Evolutionary conservation across 2,888 invertebrate species (phyloP).

Genomic region (Drosophila formosana): DNA sequence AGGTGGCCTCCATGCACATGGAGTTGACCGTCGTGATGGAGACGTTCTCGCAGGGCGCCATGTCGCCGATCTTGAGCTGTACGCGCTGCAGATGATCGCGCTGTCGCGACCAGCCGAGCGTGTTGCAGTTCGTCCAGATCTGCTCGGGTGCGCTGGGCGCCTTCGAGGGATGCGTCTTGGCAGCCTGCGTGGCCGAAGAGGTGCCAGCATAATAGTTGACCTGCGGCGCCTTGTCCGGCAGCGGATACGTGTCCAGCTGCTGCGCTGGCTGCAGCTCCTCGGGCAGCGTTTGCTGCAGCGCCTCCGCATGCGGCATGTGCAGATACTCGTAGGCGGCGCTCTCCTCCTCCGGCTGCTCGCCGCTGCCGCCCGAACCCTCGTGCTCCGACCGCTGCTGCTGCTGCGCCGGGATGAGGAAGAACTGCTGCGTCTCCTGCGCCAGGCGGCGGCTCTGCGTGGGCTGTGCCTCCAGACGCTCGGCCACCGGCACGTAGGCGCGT

Average conservation of each 20-base stretch:
- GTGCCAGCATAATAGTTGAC: constrained; percentile 74
- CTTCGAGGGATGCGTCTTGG: constrained; percentile 16
- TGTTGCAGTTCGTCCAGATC: constrained; percentile 89
- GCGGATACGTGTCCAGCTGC: constrained; percentile 76
- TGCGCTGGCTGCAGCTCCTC: constrained; percentile 6
- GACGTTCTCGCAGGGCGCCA: constrained; percentile 93
- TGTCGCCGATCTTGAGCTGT: constrained; percentile 90
- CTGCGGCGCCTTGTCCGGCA: constrained; percentile 83
- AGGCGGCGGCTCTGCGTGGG: constrained; percentile 54
- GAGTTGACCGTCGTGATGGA: constrained; percentile 94
- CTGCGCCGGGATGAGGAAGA: constrained; percentile 82
- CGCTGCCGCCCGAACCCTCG: constrained; percentile 45
- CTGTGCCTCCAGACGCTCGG: constrained; percentile 79
- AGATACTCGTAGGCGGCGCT: constrained; percentile 55
- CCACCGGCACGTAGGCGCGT: constrained; percentile 81
- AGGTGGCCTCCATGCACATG: constrained; percentile 92
- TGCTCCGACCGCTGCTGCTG: constrained; percentile 52
- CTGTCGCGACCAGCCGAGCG: constrained; percentile 94
- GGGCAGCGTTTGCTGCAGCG: constrained; percentile 66
- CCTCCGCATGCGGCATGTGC: constrained; percentile 82
- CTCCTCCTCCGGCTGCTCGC: constrained; percentile 34
- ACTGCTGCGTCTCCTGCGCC: constrained; percentile 83
- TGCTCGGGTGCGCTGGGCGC: constrained; percentile 63
- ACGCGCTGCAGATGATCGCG: constrained; percentile 93
- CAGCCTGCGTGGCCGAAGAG: constrained; percentile 1